Conservation (phyloP, 2,113 vertebrate species). For the Strix aluco region DNA sequence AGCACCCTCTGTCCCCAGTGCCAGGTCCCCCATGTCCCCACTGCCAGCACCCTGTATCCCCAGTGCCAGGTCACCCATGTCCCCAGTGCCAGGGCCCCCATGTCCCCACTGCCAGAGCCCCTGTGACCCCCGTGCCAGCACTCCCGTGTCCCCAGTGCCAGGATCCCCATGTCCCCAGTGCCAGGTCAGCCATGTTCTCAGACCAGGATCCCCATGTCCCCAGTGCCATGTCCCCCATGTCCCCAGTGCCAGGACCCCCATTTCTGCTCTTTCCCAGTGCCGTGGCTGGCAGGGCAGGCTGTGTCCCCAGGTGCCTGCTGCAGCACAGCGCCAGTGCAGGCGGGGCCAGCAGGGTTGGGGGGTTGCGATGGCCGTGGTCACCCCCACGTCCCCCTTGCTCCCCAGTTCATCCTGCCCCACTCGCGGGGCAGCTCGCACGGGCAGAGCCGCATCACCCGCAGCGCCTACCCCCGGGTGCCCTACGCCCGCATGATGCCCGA, state of each 20-base stretch:
- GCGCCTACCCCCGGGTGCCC: slow-evolving; percentile 75
- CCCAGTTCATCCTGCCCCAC: slow-evolving; percentile 88
- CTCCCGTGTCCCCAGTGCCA: no score
- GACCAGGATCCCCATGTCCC: rapidly evolving
- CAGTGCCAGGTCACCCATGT: rapidly evolving
- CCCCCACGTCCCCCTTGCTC: neutral
- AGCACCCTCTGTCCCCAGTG: neutral
- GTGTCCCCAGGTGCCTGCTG: neutral
- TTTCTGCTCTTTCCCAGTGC: neutral
- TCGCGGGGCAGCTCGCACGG: slow-evolving; percentile 92
- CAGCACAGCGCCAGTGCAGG: rapidly evolving
- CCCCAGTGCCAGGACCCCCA: rapidly evolving
- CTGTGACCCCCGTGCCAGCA: neutral
- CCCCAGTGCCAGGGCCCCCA: no score
- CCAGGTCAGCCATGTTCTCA: neutral
- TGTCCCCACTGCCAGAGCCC: no score
- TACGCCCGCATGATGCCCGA: slow-evolving; percentile 88
- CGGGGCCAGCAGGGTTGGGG: rapidly evolving
- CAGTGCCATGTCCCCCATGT: rapidly evolving
- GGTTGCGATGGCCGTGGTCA: rapidly evolving
- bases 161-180: rapidly evolving
- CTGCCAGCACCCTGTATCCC: no score
- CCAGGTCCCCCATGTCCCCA: no score
- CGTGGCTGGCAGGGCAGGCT: rapidly evolving
- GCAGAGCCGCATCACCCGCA: slow-evolving; percentile 89